Percentiles rank a stretch among this genome's conserved stretches.
Conservation (phyloP, 2,113 vertebrate species). For the Podiceps cristatus region DNA sequence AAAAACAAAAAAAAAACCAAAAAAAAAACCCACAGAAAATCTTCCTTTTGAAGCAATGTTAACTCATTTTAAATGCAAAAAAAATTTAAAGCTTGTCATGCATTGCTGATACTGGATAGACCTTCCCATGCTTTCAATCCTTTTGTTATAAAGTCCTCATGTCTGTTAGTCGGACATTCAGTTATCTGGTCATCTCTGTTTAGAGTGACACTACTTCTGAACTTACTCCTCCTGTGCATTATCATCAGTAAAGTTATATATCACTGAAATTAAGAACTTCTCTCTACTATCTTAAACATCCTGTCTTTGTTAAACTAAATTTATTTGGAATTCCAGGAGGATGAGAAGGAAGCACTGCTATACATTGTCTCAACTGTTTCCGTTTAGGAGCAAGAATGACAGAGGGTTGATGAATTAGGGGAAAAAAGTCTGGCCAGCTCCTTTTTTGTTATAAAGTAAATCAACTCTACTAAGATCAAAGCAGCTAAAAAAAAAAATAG, state of each 20-base stretch:
- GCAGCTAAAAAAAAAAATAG: neutral
- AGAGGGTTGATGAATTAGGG: neutral
- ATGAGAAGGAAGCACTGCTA: neutral
- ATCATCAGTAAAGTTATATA: neutral
- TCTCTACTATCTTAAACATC: constrained; percentile 2
- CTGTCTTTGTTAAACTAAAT: neutral
- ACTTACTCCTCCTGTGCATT: neutral
- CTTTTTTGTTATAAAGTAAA: neutral
- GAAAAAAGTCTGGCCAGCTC: neutral
- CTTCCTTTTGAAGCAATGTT: neutral
- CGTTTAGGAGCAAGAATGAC: neutral
- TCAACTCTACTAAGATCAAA: neutral
- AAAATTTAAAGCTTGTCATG: neutral
- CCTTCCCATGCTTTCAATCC: constrained; percentile 1
- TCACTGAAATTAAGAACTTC: neutral
- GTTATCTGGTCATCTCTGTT: neutral
- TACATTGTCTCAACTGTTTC: neutral
- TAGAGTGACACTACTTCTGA: neutral
- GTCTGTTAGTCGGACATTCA: neutral
- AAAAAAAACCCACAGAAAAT: neutral
- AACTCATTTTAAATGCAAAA: neutral
- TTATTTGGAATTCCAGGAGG: constrained; percentile 7
- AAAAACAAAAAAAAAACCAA: neutral
- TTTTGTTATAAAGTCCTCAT: neutral
- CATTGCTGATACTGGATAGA: neutral